Base-by-base conservation (phyloP, 1,140 invertebrate species). In the Phymorhynchus buccinoides region DNA sequence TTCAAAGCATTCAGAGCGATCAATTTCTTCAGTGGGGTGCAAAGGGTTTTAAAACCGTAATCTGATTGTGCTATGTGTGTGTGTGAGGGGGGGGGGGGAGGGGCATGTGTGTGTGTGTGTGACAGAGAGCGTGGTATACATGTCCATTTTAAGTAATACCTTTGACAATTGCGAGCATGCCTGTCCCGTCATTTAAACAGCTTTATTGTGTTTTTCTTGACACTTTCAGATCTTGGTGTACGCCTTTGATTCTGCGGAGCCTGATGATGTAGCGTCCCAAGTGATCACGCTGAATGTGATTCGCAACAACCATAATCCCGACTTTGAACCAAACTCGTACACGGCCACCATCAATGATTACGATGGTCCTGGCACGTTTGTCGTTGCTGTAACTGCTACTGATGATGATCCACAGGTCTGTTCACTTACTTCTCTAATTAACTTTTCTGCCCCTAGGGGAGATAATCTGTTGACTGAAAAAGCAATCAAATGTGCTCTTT, bases 301-400 rank as follows among this genome's bases (percentile, higher is more conserved):
- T 22, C 88, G 90, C 0, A 99, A 99, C 92, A 97, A 98, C 91
- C 97, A 98, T 92, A 94, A 95, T 1, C 98, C 98, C 0, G 95
- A 96, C 86, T 99, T 99, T 93, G 94, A 96, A 42, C 93, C 84
- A 41, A 35, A 56, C 56, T 27, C 30, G 0, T 90, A 88, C 80
- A 86, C 82, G 37, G 85, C 80, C 0, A 88, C 75, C 14, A 88
- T 90, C 62, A 75, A 87, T 84, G 91, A 92, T 52, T 90, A 86
- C 71, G 86, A 89, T 14, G 79, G 88, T 35, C 44, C 88, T 3
- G 92, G 92, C 66, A 87, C 87, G 3, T 66, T 48, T 42, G 88
- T 93, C 56, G 62, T 88, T 32, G 82, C 83, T 37, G 87, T 92
- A 1, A 88, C 87, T 62, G 91, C 91, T 27, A 89, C 85, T 16